Base-by-base conservation (phyloP, 2,888 invertebrate species). In the Metopia argyrocephala region DNA sequence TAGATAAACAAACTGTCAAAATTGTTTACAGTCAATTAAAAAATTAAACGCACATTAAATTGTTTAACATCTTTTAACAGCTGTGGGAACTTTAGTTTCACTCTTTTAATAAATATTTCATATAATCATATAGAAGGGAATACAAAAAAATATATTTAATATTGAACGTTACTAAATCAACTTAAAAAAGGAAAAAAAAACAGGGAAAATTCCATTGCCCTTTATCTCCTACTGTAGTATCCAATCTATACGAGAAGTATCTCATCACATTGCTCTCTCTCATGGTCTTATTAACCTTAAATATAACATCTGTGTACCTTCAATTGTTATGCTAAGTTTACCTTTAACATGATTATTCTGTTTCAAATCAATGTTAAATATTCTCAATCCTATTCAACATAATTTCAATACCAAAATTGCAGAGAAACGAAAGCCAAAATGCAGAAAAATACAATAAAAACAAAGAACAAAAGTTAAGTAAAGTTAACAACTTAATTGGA, bases 401-500 rank as follows among this genome's bases (percentile, higher is more conserved):
- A 62, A 54, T 68, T 38, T 6, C 31, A 61, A 23, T 50, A 20
- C 27, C 50, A 61, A 38, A 38, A 38, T 38, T 4, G 52, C 66
- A 50, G 20, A 52, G 61, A 2, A 9, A 20, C 54, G 48, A 21
- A 28, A 70, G 46, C 46, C 3, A 9, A 18, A 62, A 15, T 12
- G 12, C 46, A 21, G 65, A 18, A 65, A 48, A 45, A 61, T 59
- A 56, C 56, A 71, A 70, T 15, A 76, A 64, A 57, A 64, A n/a
- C 25, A 59, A 61, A 79, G 69, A 80, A 83, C 76, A 81, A 70
- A 70, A 65, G n/a, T n/a, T n/a, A 27, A 70, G 28, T 45, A 23
- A 59, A 83, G 84, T 84, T 84, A 85, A 85, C 85, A 85, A 88
- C 89, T 88, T 88, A 88, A 89, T 88, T 88, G 89, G 89, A 89